Conservation (phyloP, 2,113 vertebrate genomes). For the Megaceryle torquata region DNA sequence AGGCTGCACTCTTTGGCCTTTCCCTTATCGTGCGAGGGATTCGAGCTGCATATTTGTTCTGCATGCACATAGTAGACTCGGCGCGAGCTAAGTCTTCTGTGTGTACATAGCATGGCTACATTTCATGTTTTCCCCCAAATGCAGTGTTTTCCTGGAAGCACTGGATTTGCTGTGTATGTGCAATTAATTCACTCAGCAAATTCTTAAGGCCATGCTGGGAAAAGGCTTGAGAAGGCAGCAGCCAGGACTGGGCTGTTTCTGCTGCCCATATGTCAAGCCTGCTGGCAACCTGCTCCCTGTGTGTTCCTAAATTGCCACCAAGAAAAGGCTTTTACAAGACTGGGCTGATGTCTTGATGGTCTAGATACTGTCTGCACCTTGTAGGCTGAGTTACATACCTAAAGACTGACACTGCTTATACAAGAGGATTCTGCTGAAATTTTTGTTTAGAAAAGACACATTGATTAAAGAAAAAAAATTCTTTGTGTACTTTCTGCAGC, state of each 20-base stretch:
- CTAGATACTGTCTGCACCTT: neutral
- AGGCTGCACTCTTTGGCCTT: slow-evolving; percentile 40
- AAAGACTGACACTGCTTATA: neutral
- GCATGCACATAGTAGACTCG: neutral
- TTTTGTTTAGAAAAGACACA: neutral
- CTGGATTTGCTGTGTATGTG: rapidly evolving
- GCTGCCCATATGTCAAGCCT: neutral
- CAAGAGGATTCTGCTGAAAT: neutral
- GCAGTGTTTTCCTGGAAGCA: neutral
- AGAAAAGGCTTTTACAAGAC: neutral
- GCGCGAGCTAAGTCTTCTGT: neutral
- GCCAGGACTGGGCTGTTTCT: neutral
- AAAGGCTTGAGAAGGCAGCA: neutral
- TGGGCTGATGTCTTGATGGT: neutral
- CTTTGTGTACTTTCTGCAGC: neutral
- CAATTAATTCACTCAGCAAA: neutral
- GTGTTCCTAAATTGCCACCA: neutral
- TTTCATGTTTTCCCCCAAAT: neutral
- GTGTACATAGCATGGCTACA: rapidly evolving
- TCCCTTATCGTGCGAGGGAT: neutral
- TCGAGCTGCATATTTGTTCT: neutral
- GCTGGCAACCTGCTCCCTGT: neutral
- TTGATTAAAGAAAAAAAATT: neutral
- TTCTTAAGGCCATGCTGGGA: neutral
- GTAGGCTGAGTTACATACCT: neutral